These are phyloP conservation scores for Spermophilus dauricus DNA, from an alignment of 2,113 vertebrate species.

Conservation along the genomic window DNA sequence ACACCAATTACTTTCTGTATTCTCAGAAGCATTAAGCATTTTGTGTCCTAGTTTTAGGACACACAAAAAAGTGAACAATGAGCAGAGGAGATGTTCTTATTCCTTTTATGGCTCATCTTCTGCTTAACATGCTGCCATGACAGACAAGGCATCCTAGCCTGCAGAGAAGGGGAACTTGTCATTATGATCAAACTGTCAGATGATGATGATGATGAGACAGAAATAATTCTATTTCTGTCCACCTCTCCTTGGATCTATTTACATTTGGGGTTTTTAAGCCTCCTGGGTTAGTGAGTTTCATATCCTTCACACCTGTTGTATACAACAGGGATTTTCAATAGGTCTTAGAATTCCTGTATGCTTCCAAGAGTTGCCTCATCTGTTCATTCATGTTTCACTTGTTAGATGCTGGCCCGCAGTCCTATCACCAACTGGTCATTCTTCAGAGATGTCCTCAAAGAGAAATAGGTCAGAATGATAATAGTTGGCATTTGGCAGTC, in stretches of 20 bases:
- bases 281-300: neutral
- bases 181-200: neutral
- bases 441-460: neutral
- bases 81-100: neutral
- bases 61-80: neutral
- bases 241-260: conserved; percentile 29
- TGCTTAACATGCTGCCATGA: neutral
- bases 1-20: neutral
- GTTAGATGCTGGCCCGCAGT: neutral
- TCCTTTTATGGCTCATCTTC: conserved; percentile 26
- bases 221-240: neutral
- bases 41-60: neutral
- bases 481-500: neutral
- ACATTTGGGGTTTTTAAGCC: neutral
- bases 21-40: neutral
- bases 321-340: neutral
- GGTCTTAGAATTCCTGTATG: neutral
- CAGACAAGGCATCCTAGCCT: neutral
- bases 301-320: neutral
- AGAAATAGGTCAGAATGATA: neutral
- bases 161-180: neutral
- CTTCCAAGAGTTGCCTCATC: neutral
- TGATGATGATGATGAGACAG: neutral
- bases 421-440: neutral
- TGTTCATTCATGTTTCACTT: neutral